A percentile compares a stretch with the other conserved stretches of the same genome.
phyloP scores from a whole-genome alignment of 2,113 vertebrate species.

The Mustela lutreola region DNA sequence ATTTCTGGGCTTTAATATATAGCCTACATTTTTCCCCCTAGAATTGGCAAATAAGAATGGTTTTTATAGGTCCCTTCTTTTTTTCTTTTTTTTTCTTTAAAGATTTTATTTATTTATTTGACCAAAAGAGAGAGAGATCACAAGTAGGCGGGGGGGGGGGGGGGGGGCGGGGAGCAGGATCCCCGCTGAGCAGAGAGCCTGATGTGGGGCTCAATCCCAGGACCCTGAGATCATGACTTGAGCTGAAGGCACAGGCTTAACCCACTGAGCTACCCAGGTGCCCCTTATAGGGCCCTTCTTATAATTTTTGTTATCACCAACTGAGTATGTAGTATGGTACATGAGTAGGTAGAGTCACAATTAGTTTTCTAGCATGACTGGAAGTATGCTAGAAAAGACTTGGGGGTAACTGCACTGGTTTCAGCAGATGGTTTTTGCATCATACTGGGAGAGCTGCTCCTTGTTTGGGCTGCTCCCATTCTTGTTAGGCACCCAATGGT shows the following conservation, averaged over 20 bases:
- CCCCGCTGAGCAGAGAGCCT: too few relatives aligned
- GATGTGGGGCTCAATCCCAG: too few relatives aligned
- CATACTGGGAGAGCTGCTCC: background rate
- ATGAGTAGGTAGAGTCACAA: background rate
- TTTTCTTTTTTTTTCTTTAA: too few relatives aligned
- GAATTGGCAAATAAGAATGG: slow-evolving; percentile 20
- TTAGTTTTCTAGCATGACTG: slow-evolving; percentile 15
- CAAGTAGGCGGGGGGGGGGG: accelerated
- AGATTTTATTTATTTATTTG: too few relatives aligned
- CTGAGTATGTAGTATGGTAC: too few relatives aligned
- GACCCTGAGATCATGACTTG: too few relatives aligned
- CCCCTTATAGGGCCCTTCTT: too few relatives aligned
- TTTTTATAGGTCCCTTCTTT: background rate
- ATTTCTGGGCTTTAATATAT: background rate
- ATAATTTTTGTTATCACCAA: background rate
- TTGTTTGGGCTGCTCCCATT: background rate
- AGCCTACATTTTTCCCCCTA: background rate
- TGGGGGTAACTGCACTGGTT: background rate
- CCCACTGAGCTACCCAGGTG: too few relatives aligned
- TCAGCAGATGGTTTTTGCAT: background rate
- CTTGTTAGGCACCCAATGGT: background rate
- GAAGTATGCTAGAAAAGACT: background rate
- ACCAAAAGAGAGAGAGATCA: too few relatives aligned
- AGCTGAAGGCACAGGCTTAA: too few relatives aligned
- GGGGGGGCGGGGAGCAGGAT: too few relatives aligned